Conservation (phyloP, 1,140 invertebrate genomes). For the Drosophila truncata region DNA sequence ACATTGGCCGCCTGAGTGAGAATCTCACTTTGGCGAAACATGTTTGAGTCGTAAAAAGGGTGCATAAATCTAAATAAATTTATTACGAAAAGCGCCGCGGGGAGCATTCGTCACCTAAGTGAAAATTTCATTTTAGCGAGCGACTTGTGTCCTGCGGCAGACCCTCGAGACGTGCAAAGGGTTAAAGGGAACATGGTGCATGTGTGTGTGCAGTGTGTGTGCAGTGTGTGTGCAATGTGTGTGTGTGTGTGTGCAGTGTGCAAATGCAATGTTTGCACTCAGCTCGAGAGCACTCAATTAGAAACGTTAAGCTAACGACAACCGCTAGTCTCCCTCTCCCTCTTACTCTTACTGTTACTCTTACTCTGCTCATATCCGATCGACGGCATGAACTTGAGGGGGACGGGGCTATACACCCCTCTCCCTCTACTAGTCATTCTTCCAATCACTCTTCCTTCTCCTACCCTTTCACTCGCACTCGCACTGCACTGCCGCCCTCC, state of each 20-base stretch:
- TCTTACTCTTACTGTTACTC: not conserved
- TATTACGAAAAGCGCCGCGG: conserved; percentile 20
- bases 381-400: conserved; percentile 17
- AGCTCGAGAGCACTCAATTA: conserved; percentile 53
- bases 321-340: conserved; percentile 19
- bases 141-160: conserved; percentile 15
- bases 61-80: conserved; percentile 24
- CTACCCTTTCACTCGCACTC: not conserved
- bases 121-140: conserved; percentile 21
- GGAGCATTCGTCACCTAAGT: conserved; percentile 21
- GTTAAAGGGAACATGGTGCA: conserved; percentile 15
- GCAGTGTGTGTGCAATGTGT: not conserved
- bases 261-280: conserved; percentile 44
- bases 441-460: not conserved
- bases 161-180: conserved; percentile 25
- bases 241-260: conserved; percentile 9
- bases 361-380: conserved; percentile 16
- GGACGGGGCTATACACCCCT: conserved; percentile 20
- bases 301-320: conserved; percentile 40
- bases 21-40: conserved; percentile 25
- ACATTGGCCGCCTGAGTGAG: conserved; percentile 20
- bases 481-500: not conserved
- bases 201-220: conserved; percentile 1
- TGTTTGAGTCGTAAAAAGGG: conserved; percentile 21
- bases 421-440: conserved; percentile 9